Evolutionary conservation across 2,888 invertebrate species (phyloP).

Genomic region (Anodontia alba): DNA sequence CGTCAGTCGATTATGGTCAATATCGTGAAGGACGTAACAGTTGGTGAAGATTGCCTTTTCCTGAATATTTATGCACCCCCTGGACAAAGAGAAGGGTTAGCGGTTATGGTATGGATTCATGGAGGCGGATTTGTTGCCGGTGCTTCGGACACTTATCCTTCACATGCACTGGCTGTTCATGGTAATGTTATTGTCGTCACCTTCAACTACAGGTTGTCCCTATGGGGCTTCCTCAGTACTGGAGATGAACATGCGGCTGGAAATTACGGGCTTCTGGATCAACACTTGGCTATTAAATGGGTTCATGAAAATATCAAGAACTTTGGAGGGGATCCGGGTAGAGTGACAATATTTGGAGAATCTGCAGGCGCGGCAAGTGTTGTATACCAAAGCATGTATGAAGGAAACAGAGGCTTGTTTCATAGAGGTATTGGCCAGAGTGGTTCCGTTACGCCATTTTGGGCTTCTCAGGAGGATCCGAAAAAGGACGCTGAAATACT

Average conservation of each 20-base stretch:
- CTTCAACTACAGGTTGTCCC: conserved; percentile 95
- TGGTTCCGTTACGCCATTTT: conserved; percentile 55
- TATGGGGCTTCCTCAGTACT: conserved; percentile 96
- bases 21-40: not conserved
- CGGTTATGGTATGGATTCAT: conserved; percentile 96
- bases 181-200: conserved; percentile 98
- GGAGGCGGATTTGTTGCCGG: conserved; percentile 97
- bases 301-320: conserved; percentile 92
- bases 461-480: conserved; percentile 59
- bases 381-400: conserved; percentile 68
- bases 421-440: conserved; percentile 71
- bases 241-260: conserved; percentile 91
- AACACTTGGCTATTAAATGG: conserved; percentile 96
- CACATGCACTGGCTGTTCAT: conserved; percentile 91
- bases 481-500: conserved; percentile 89
- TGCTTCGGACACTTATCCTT: conserved; percentile 90
- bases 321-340: conserved; percentile 73
- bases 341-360: conserved; percentile 72
- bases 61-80: conserved; percentile 96
- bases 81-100: conserved; percentile 84
- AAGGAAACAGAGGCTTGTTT: conserved; percentile 61
- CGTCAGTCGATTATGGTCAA: not conserved
- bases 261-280: conserved; percentile 97
- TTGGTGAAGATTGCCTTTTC: conserved; percentile 95
- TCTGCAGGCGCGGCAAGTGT: conserved; percentile 73